Base-by-base conservation (phyloP, 2,113 vertebrate genomes). In the Onychostoma macrolepis region DNA sequence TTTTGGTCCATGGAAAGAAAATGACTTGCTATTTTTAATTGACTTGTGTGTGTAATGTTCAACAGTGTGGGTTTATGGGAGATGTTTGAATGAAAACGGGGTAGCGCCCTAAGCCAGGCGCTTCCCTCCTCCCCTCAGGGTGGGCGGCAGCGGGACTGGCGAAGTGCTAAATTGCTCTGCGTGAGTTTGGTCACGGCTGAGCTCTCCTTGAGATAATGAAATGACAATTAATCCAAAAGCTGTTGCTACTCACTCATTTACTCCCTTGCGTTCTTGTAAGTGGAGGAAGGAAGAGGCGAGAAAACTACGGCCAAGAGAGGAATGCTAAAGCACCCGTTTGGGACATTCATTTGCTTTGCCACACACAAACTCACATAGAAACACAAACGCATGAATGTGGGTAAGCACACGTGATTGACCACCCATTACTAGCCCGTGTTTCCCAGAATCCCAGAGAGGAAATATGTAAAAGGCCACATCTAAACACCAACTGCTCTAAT, bases 161-260 rank as follows among this genome's bases (percentile, higher is more conserved):
- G 84, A 91, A 91, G 90, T 92, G 90, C 91, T 94, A 95, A 94
- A 95, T 94, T 94, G 93, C 92, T 93, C 91, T 76, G 90, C 90
- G 91, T 92, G 92, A 94, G 93, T 92, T 94, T 43, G 89, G 93
- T 95, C 93, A 95, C 88, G 92, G 90, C 93, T 95, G 91, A 94
- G 92, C 91, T 94, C 93, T 94, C 91, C 90, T 94, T 92, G 91
- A 94, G 94, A 94, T 95, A 95, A 95, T 94, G 93, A 94, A 95
- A 94, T 92, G 91, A 94, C 93, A 95, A 95, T 95, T 95, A 95
- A 95, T 93, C 88, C 90, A 90, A 92, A 94, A 94, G 92, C 91
- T 93, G 92, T 90, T 94, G 92, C 92, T 88, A 85, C 91, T 92
- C 88, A 78, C 90, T 92, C 90, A 90, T 93, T 94, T 93, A 91